Percentiles rank a stretch among this genome's conserved stretches.
Evolutionary conservation across 2,888 invertebrate genomes (phyloP).

Genomic region (Phyllotreta cruciferae): DNA sequence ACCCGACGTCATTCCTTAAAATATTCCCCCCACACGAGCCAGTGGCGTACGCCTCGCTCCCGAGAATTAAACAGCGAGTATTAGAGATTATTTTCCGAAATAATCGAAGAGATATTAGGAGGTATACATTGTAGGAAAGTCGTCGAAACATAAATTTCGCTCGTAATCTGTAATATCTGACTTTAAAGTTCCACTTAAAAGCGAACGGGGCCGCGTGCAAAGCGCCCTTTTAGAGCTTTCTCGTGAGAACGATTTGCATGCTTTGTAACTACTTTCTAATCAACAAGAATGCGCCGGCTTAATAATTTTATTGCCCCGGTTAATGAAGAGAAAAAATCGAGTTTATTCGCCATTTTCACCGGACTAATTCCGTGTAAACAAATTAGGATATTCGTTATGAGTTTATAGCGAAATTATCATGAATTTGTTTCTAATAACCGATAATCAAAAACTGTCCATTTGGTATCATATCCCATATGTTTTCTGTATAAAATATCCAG

Average conservation of each 20-base stretch:
- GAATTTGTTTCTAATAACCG: constrained; percentile 14
- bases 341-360: too few relatives aligned
- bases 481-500: constrained; percentile 41
- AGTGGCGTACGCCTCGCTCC: constrained; percentile 9
- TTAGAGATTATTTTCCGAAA: background rate
- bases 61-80: background rate
- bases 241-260: constrained; percentile 30
- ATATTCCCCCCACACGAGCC: constrained; percentile 17
- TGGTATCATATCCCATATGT: constrained; percentile 20
- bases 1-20: constrained; percentile 45
- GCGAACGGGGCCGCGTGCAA: constrained; percentile 27
- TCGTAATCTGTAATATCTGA: constrained; percentile 21
- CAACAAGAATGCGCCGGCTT: constrained; percentile 30
- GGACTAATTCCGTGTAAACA: too few relatives aligned
- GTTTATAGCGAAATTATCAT: background rate
- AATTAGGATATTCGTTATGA: background rate
- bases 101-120: too few relatives aligned
- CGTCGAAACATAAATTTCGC: constrained; percentile 14
- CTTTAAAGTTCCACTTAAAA: constrained; percentile 21
- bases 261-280: constrained; percentile 30
- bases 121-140: background rate
- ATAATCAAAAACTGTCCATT: constrained; percentile 14
- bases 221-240: constrained; percentile 25
- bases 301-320: constrained; percentile 21
- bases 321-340: constrained; percentile 4